phyloP scores from a whole-genome alignment of 2,113 vertebrate genomes.

The Budorcas taxicolor region DNA sequence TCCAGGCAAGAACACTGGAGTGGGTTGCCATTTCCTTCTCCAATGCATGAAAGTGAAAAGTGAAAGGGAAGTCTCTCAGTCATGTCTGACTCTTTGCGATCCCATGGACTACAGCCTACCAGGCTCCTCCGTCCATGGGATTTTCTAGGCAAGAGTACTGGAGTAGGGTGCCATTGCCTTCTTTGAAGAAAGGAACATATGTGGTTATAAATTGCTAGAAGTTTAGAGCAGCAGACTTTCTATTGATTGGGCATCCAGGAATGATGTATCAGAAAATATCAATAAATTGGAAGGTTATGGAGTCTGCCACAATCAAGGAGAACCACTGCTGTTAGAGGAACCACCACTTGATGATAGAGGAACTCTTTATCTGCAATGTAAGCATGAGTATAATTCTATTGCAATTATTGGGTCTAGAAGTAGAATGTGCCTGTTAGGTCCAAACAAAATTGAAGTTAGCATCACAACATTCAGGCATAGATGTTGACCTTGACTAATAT shows the following conservation, averaged over 20 bases:
- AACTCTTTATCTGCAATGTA: neutral
- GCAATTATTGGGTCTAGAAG: neutral
- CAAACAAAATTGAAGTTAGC: neutral
- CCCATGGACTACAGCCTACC: too few species aligned
- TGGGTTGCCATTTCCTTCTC: too few species aligned
- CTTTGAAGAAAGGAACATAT: neutral
- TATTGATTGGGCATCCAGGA: neutral
- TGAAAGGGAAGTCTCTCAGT: too few species aligned
- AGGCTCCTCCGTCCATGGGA: too few species aligned
- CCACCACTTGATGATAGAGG: neutral
- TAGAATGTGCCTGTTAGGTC: neutral
- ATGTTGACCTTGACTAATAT: neutral
- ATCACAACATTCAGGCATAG: neutral
- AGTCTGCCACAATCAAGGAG: neutral
- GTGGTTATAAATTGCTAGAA: neutral
- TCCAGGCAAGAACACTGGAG: too few species aligned
- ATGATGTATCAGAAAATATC: neutral
- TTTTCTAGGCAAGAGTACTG: too few species aligned
- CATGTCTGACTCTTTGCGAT: too few species aligned
- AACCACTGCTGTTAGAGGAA: neutral
- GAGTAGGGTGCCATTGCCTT: too few species aligned
- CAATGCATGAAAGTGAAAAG: too few species aligned
- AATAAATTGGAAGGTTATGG: neutral
- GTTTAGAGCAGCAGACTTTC: neutral
- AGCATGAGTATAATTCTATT: neutral